Conservation (phyloP, 1,140 invertebrate genomes). For the Brachionus sp. region DNA sequence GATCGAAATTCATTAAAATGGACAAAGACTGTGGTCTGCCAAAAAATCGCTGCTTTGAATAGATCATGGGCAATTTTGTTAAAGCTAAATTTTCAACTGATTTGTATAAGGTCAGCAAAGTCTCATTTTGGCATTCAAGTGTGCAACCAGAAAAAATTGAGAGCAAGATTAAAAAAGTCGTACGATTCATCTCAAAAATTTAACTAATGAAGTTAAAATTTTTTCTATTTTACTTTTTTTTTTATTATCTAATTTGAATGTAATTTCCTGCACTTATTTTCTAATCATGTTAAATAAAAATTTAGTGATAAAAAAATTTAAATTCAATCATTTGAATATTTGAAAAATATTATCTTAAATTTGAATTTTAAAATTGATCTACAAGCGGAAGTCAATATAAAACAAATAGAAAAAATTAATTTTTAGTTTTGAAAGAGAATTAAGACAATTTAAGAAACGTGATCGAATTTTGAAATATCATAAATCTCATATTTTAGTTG, state of each 20-base stretch:
- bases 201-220: background rate
- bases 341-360: no score
- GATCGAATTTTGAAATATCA: background rate
- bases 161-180: background rate
- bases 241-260: background rate
- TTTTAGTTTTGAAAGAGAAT: background rate
- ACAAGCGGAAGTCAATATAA: background rate
- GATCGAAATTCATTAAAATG: constrained; percentile 42
- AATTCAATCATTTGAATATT: no score
- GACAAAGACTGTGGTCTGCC: constrained; percentile 18
- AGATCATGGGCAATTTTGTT: background rate
- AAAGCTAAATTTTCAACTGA: background rate
- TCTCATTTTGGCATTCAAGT: background rate
- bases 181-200: background rate
- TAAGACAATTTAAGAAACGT: background rate
- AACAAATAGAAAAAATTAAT: background rate
- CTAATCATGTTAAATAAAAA: no score
- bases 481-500: background rate
- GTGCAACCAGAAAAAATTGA: background rate
- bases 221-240: background rate
- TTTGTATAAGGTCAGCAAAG: background rate
- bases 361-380: background rate
- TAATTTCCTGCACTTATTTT: background rate
- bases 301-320: no score
- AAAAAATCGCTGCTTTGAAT: background rate